Conservation (phyloP, 1,140 invertebrate species). For the Paracyclopina nana region DNA sequence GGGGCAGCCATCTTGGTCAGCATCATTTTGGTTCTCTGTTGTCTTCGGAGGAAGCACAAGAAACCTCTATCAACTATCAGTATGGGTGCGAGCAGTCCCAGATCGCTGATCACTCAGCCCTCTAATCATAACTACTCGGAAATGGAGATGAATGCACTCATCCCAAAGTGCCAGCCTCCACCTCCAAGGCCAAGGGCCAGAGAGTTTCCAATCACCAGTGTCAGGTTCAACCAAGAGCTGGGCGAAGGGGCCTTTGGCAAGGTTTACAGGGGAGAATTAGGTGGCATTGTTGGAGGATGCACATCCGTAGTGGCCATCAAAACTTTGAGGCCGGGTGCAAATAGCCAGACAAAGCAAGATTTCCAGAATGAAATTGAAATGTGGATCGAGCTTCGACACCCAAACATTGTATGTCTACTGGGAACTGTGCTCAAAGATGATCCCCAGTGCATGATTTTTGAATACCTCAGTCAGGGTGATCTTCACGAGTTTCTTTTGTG, state of each 20-base stretch:
- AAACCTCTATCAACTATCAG: neutral
- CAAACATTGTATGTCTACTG: slow-evolving; percentile 83
- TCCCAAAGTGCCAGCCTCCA: neutral
- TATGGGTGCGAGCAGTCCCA: neutral
- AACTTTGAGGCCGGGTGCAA: slow-evolving; percentile 79
- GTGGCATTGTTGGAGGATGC: slow-evolving; percentile 27
- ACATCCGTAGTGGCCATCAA: slow-evolving; percentile 64
- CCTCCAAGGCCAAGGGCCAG: slow-evolving; percentile 23
- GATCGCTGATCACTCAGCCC: neutral
- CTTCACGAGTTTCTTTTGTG: slow-evolving; percentile 79
- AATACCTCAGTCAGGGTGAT: slow-evolving; percentile 83
- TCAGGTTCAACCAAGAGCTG: slow-evolving; percentile 76
- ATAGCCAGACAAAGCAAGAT: slow-evolving; percentile 68
- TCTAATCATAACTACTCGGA: slow-evolving; percentile 13
- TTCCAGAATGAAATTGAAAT: slow-evolving; percentile 69
- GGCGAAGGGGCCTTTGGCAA: slow-evolving; percentile 88
- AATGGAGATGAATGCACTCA: slow-evolving; percentile 12
- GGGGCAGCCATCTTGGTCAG: slow-evolving; percentile 25
- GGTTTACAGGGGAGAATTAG: slow-evolving; percentile 71
- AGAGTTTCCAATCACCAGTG: slow-evolving; percentile 45
- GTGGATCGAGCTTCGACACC: slow-evolving; percentile 79
- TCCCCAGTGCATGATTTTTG: slow-evolving; percentile 86
- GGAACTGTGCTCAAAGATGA: slow-evolving; percentile 76
- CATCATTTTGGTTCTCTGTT: slow-evolving; percentile 6
- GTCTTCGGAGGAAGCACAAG: slow-evolving; percentile 12